A percentile compares a stretch with the other conserved stretches of the same genome.
phyloP scores from a whole-genome alignment of 2,113 vertebrate genomes.

The Fregetta grallaria region DNA sequence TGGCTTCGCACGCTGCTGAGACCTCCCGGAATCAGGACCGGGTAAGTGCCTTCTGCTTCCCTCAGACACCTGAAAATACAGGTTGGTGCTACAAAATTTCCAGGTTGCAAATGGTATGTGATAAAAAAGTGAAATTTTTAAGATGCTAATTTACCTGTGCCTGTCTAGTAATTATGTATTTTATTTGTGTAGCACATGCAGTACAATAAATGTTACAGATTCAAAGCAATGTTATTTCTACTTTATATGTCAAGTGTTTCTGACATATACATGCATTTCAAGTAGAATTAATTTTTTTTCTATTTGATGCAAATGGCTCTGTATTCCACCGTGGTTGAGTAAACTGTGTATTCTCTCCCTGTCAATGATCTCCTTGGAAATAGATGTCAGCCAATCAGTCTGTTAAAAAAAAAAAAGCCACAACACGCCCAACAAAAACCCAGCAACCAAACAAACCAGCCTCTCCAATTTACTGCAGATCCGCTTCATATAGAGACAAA shows the following conservation, averaged over 20 bases:
- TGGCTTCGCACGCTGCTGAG: not conserved
- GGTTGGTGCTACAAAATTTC: not conserved
- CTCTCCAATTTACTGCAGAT: slow-evolving; percentile 50
- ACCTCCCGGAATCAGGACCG: not conserved
- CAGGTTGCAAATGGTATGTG: not conserved
- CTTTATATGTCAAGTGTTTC: slow-evolving; percentile 32
- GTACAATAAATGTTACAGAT: slow-evolving; percentile 43
- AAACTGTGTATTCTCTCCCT: slow-evolving; percentile 32
- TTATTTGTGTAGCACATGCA: slow-evolving; percentile 34
- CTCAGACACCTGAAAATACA: not conserved
- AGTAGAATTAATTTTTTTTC: slow-evolving; percentile 45
- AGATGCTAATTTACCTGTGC: slow-evolving; percentile 38
- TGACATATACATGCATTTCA: slow-evolving; percentile 58
- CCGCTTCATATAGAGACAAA: not conserved
- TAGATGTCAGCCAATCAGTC: slow-evolving; percentile 58
- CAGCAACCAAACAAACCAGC: slow-evolving; percentile 54
- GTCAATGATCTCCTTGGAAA: slow-evolving; percentile 61
- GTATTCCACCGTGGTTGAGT: slow-evolving; percentile 36
- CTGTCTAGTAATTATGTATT: slow-evolving; percentile 45
- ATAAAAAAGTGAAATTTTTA: slow-evolving; percentile 18
- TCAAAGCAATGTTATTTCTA: slow-evolving; percentile 32
- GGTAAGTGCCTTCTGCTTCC: not conserved
- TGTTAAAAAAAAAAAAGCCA: not conserved
- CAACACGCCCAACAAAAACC: slow-evolving; percentile 2
- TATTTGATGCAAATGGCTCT: slow-evolving; percentile 55